phyloP scores from a whole-genome alignment of 2,888 invertebrate genomes.

The Neoitamus cyanurus region DNA sequence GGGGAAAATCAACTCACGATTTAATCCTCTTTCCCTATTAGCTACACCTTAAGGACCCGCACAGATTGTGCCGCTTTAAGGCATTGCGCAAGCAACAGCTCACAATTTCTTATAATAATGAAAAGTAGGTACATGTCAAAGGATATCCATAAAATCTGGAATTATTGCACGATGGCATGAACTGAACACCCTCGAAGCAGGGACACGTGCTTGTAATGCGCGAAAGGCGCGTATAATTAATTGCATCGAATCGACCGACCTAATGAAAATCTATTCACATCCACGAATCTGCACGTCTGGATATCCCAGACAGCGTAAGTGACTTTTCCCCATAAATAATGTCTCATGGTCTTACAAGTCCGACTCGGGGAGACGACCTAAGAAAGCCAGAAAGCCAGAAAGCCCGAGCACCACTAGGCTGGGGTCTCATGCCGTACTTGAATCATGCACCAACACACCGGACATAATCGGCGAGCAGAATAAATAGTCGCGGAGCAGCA shows the following conservation, averaged over 20 bases:
- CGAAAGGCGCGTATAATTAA: conserved; percentile 19
- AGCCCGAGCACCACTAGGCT: too few species aligned
- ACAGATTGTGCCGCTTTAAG: background rate
- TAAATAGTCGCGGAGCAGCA: conserved; percentile 1
- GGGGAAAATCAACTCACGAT: too few species aligned
- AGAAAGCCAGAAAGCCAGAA: background rate
- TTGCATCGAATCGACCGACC: background rate
- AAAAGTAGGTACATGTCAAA: background rate
- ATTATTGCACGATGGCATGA: background rate
- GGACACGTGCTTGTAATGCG: background rate
- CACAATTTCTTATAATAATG: background rate
- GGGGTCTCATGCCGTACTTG: background rate
- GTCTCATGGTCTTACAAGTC: background rate
- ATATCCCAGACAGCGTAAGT: background rate
- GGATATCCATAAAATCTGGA: background rate
- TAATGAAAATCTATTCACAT: conserved; percentile 40
- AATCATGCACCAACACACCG: background rate
- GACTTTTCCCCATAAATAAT: conserved; percentile 40
- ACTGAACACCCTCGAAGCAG: background rate
- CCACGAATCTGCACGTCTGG: conserved; percentile 22
- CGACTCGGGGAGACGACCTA: background rate
- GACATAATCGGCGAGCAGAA: background rate
- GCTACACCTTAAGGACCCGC: background rate
- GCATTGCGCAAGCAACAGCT: background rate
- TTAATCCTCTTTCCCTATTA: background rate